Evolutionary conservation across 2,113 vertebrate genomes (phyloP), one percentile per base, ranked within the genome.

Genomic region (Asarcornis scutulata): DNA sequence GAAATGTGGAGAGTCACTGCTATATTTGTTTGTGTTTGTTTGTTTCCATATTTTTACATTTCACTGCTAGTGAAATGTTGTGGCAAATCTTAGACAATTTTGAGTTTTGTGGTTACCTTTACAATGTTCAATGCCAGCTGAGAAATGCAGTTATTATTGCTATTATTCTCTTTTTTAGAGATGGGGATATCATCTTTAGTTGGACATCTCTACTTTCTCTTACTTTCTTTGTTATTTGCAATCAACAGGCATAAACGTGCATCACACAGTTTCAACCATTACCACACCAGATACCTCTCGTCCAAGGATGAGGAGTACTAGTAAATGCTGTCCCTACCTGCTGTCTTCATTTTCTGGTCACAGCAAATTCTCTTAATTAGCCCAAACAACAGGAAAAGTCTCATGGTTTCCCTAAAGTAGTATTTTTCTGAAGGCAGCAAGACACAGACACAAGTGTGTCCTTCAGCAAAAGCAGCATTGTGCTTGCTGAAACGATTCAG

Each of bases 11-110:
- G 58, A 62, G 23, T 40, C 20, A 25, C n/a, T 69, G 27, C 8
- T 90, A 40, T 40, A 40, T 40, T 40, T 40, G 40, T 40, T 40
- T 40, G 40, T 40, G 60, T 53, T 60, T 59, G 4, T 85, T 69
- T 66, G 26, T 56, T 71, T 72, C 62, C 26, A 40, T 26, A 64
- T 48, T 59, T 87, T 85, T 17, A 16, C 44, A 62, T 80, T 93
- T 92, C 67, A 69, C 66, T 84, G 50, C 48, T 77, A 82, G 34
- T 52, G 71, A 83, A 83, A 60, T 32, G n/a, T 42, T 96, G 79
- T 64, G 72, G 67, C 42, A 89, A 87, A 87, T 53, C 63, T 79
- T 86, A 53, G 83, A 66, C 50, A 13, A n/a, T 36, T 59, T 68
- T 38, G 48, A 84, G 22, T 59, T 66, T 93, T 90, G 62, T 89